Evolutionary conservation across 2,797 vertebrate genomes (phyloP).

Genomic region (Pristis pectinata): DNA sequence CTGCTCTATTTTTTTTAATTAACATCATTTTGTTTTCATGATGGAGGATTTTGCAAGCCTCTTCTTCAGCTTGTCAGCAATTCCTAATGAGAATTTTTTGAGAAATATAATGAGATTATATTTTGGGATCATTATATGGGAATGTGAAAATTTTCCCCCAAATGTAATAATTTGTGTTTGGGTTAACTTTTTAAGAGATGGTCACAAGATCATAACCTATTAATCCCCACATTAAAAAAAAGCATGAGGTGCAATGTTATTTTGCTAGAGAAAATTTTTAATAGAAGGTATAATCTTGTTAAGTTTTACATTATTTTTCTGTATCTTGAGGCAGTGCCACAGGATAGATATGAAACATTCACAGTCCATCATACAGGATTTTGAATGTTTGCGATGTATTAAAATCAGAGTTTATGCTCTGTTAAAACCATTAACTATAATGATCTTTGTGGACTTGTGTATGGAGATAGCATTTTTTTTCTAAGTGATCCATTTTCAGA

Average conservation of each 20-base stretch:
- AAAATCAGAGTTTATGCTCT: not conserved
- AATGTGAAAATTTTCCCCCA: not conserved
- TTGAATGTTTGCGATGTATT: not conserved
- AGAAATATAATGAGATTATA: not conserved
- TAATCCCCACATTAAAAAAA: not conserved
- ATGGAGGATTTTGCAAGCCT: not conserved
- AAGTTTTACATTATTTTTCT: not conserved
- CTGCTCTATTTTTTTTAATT: not conserved
- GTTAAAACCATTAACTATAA: not conserved
- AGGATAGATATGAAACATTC: not conserved
- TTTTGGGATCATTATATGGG: not conserved
- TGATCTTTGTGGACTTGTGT: not conserved
- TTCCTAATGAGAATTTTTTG: too few relatives aligned
- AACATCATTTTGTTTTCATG: not conserved
- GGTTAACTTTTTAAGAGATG: not conserved
- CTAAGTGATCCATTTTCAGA: not conserved
- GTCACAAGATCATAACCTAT: not conserved
- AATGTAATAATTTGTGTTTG: not conserved
- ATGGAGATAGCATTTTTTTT: not conserved
- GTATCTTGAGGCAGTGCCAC: not conserved
- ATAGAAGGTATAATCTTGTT: not conserved
- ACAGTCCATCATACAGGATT: not conserved
- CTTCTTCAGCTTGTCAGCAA: not conserved
- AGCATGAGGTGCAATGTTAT: not conserved
- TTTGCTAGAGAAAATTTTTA: not conserved